Conservation (phyloP, 2,888 invertebrate genomes). For the Caradrina kadenii region DNA sequence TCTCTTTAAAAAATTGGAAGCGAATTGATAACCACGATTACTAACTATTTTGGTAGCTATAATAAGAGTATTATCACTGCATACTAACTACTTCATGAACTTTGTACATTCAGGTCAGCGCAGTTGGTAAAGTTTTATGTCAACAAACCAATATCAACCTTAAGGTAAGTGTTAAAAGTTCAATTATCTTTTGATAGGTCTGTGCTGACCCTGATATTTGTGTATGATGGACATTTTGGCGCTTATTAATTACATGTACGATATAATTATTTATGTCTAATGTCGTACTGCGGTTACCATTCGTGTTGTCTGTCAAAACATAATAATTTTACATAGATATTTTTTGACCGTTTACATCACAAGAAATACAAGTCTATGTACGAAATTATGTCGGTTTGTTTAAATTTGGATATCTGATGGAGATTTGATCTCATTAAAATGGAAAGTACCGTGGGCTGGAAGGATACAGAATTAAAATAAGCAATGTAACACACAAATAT, state of each 20-base stretch:
- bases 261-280: neutral
- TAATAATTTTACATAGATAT: conserved; percentile 5
- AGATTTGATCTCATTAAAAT: conserved; percentile 4
- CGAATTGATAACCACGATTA: too few species aligned
- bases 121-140: neutral
- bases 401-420: neutral
- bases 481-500: conserved; percentile 20
- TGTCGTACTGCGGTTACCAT: neutral
- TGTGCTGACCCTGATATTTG: neutral
- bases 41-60: too few species aligned
- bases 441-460: neutral
- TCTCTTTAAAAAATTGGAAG: too few species aligned
- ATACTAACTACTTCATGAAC: neutral
- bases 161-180: neutral
- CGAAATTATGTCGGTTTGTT: conserved; percentile 25
- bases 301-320: neutral
- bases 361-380: conserved; percentile 22
- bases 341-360: conserved; percentile 24
- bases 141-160: neutral
- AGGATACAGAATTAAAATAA: neutral
- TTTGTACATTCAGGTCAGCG: neutral
- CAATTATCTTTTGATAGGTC: neutral
- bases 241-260: neutral
- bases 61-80: conserved; percentile 15
- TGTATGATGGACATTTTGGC: neutral